Conservation (phyloP, 2,113 vertebrate species). For the Protobothrops mucrosquamatus region DNA sequence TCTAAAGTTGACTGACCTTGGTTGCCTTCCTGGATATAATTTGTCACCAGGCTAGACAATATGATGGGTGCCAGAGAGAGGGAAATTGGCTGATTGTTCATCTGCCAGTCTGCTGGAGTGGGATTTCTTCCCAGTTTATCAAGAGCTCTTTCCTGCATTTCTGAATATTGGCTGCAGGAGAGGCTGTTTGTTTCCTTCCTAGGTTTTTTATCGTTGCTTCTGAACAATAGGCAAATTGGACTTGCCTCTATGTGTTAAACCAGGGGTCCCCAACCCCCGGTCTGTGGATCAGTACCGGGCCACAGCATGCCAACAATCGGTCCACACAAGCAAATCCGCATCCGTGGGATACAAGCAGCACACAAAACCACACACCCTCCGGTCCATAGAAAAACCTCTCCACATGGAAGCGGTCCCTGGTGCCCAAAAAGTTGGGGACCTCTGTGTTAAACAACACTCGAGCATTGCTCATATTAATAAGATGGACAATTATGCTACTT, state of each 20-base stretch:
- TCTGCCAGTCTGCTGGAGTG: not conserved
- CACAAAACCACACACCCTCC: too few species aligned
- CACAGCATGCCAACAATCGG: too few species aligned
- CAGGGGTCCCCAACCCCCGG: too few species aligned
- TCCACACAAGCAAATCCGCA: too few species aligned
- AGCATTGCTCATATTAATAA: not conserved
- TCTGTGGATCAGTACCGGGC: too few species aligned
- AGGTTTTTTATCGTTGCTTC: not conserved
- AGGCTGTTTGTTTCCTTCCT: not conserved
- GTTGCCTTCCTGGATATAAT: not conserved
- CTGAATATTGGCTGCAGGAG: not conserved
- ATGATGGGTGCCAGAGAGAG: not conserved
- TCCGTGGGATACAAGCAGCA: too few species aligned
- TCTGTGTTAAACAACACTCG: not conserved
- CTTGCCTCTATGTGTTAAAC: too few species aligned
- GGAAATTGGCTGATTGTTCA: not conserved
- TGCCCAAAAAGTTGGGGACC: too few species aligned
- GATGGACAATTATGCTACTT: not conserved
- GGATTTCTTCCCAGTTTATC: not conserved
- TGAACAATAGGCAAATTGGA: not conserved
- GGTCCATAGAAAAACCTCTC: too few species aligned
- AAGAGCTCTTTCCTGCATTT: not conserved
- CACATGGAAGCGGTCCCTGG: too few species aligned
- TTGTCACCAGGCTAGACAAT: not conserved
- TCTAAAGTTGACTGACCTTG: not conserved